phyloP scores from a whole-genome alignment of 2,888 invertebrate species.

The Gasteruption jaculator region DNA sequence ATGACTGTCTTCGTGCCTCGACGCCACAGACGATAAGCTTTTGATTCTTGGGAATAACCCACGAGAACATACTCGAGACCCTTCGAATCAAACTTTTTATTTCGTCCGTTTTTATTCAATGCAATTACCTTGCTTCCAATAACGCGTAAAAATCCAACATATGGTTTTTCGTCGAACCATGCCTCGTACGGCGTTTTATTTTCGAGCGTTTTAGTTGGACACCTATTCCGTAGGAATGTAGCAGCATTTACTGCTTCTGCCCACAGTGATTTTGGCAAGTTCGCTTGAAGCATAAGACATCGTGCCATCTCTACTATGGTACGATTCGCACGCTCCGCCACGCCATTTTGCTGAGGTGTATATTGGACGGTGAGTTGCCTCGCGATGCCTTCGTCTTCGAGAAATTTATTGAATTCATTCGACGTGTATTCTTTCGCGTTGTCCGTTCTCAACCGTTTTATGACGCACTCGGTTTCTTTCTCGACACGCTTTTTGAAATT shows the following conservation, averaged over 20 bases:
- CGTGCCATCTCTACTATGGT: conserved; percentile 33
- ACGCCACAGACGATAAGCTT: conserved; percentile 29
- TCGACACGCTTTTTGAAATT: conserved; percentile 18
- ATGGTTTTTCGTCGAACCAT: conserved; percentile 22
- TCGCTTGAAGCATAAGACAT: conserved; percentile 28
- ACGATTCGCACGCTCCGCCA: conserved; percentile 32
- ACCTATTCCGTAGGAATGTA: conserved; percentile 11
- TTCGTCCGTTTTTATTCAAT: conserved; percentile 20
- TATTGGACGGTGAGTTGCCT: conserved; percentile 28
- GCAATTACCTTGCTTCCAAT: conserved; percentile 23
- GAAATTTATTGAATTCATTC: conserved; percentile 17
- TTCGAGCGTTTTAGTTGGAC: conserved; percentile 13
- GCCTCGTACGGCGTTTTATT: conserved; percentile 12
- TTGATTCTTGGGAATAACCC: conserved; percentile 23
- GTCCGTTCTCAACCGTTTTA: conserved; percentile 19
- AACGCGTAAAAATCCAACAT: conserved; percentile 21
- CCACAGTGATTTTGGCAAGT: conserved; percentile 29
- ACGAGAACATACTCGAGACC: conserved; percentile 21
- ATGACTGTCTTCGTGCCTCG: conserved; percentile 21
- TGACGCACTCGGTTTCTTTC: conserved; percentile 16
- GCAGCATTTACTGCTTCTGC: conserved; percentile 26
- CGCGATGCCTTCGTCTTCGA: conserved; percentile 24
- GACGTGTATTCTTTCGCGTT: conserved; percentile 18
- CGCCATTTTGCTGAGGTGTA: conserved; percentile 35
- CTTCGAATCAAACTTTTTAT: conserved; percentile 25